Percentiles rank a stretch among this genome's conserved stretches.
Evolutionary conservation across 2,888 invertebrate species (phyloP).

Genomic region (Hyppa rectilinea): DNA sequence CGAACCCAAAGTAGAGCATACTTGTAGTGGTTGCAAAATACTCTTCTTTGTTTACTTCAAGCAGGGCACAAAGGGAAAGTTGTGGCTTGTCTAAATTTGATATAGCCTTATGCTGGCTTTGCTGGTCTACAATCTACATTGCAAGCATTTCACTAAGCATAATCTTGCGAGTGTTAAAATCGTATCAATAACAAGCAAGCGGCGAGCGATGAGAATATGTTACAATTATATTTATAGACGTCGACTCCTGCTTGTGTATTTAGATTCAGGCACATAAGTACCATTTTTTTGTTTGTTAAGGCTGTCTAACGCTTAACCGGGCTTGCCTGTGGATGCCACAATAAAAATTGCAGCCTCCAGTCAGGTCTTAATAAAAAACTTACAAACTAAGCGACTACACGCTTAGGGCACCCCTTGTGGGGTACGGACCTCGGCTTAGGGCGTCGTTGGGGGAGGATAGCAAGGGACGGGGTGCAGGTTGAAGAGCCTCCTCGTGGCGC

Average conservation of each 20-base stretch:
- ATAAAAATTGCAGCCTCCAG: too few relatives aligned
- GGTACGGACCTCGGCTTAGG: too few relatives aligned
- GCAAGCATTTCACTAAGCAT: neutral
- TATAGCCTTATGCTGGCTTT: constrained; percentile 10
- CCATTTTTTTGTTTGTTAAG: too few relatives aligned
- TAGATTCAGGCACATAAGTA: neutral
- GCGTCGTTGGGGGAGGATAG: too few relatives aligned
- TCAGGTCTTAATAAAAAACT: too few relatives aligned
- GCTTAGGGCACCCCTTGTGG: too few relatives aligned
- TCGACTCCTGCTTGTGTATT: neutral
- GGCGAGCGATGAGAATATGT: neutral
- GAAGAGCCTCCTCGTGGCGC: too few relatives aligned
- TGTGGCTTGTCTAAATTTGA: constrained; percentile 35
- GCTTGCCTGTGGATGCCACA: too few relatives aligned
- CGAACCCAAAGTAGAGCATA: constrained; percentile 44
- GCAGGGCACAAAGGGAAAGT: constrained; percentile 47
- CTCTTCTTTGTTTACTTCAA: constrained; percentile 51
- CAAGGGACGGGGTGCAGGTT: too few relatives aligned
- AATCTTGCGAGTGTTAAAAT: too few relatives aligned
- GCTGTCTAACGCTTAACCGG: too few relatives aligned
- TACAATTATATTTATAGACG: neutral
- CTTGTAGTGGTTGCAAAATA: constrained; percentile 52
- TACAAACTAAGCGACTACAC: too few relatives aligned
- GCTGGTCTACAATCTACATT: neutral
- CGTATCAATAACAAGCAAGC: neutral